Base-by-base conservation (phyloP, 2,113 vertebrate genomes). In the Triplophysa rosa region DNA sequence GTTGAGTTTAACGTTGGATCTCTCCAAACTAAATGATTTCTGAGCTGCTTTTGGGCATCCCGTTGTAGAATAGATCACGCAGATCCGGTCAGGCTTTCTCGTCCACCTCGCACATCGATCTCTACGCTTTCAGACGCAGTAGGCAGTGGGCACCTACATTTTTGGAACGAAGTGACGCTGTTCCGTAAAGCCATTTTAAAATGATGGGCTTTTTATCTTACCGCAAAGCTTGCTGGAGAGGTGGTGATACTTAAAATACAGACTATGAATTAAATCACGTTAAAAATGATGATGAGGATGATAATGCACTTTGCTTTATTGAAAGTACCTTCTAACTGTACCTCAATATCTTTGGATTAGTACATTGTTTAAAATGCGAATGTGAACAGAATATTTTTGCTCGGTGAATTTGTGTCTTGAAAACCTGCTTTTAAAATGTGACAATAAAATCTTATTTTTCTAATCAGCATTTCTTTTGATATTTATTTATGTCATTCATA, bases 371-470 rank as follows among this genome's bases (percentile, higher is more conserved):
- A 84, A 88, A 79, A 65, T 37, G 26, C 73, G 86, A 90, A 90
- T 91, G 87, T 89, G 61, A 89, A 89, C 80, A 56, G 66, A 78
- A 78, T 88, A 89, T 87, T 88, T 87, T 93, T 92, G 88, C 91
- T 94, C 91, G 94, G 94, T 92, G 90, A 93, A 90, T 87, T 94
- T 93, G 61, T 74, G 72, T 65, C 74, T 77, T 84, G 82, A 77
- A 78, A 73, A 78, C 92, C 75, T 74, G 68, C 69, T 84, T 80
- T 85, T 94, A 91, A 90, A 93, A 89, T 95, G 94, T 95, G 96
- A 95, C 92, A 98, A 99, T 98, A 98, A 95, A 93, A 95, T 94
- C 89, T 91, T 99, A 99, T 99, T 99, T 99, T 99, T 98, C 92
- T 98, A 99, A 93, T 61, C 47, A 2, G 24, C 40, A 52, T 14